Conservation (phyloP, 2,888 invertebrate genomes). For the Cloeon dipterum region DNA sequence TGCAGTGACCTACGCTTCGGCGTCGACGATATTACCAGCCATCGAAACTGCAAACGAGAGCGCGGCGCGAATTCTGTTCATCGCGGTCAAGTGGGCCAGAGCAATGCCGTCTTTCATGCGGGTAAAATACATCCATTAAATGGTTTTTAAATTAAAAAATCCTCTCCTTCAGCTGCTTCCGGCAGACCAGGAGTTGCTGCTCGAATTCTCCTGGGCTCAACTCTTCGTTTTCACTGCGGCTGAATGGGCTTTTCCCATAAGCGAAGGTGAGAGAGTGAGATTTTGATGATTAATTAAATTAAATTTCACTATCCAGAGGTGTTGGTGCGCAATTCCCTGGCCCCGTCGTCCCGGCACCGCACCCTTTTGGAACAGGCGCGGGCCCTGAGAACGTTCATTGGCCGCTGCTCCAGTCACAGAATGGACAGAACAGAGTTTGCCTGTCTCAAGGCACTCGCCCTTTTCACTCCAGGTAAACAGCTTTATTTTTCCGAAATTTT, state of each 20-base stretch:
- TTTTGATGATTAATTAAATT: not conserved
- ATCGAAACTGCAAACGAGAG: constrained; percentile 39
- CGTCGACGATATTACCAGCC: constrained; percentile 16
- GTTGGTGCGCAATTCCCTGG: constrained; percentile 20
- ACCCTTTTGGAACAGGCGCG: constrained; percentile 29
- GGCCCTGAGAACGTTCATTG: constrained; percentile 36
- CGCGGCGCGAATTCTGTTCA: constrained; percentile 49
- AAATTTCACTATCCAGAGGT: not conserved
- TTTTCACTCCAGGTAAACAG: constrained; percentile 70
- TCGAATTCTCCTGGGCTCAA: constrained; percentile 66
- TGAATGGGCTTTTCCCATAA: constrained; percentile 52
- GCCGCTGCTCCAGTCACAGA: constrained; percentile 35
- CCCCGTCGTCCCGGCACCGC: constrained; percentile 26
- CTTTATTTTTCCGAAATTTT: too few relatives aligned
- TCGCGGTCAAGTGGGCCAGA: constrained; percentile 58
- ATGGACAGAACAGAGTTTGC: constrained; percentile 68
- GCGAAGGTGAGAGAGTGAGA: constrained; percentile 30
- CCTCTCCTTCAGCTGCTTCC: constrained; percentile 27
- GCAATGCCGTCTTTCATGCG: constrained; percentile 53
- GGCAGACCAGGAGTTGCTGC: constrained; percentile 44
- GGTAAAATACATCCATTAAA: too few relatives aligned
- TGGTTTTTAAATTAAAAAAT: too few relatives aligned
- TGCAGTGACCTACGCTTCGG: constrained; percentile 7
- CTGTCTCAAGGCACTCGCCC: constrained; percentile 56
- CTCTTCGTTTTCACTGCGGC: constrained; percentile 62